Percentiles rank a stretch among this genome's conserved stretches.
phyloP scores from a whole-genome alignment of 2,888 invertebrate genomes.

The Antheraea yamamai region DNA sequence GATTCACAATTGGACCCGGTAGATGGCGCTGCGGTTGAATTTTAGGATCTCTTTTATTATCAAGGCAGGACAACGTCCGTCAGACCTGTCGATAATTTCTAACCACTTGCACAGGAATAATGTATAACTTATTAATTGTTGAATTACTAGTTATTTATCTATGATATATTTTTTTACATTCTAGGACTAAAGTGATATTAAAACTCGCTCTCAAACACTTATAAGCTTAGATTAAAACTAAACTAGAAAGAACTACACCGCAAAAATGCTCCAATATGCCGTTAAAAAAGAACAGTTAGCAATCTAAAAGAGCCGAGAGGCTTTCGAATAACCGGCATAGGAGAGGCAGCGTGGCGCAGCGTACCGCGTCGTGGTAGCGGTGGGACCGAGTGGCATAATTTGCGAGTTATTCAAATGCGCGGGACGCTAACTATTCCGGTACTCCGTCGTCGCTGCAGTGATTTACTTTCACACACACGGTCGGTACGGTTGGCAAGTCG shows the following conservation, averaged over 20 bases:
- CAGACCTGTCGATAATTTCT: no score
- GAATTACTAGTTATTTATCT: no score
- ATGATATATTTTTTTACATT: no score
- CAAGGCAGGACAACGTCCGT: no score
- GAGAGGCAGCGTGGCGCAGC: conserved; percentile 19
- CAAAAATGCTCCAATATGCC: background rate
- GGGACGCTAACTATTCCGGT: conserved; percentile 47
- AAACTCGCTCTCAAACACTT: no score
- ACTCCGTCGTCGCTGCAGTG: conserved; percentile 36
- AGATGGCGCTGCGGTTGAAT: no score
- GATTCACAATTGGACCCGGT: no score
- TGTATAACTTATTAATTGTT: no score
- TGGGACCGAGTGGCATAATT: conserved; percentile 42
- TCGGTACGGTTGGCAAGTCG: background rate
- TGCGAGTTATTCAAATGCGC: conserved; percentile 56
- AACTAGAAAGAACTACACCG: background rate
- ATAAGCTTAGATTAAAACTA: no score
- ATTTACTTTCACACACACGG: conserved; percentile 38
- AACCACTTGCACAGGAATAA: no score
- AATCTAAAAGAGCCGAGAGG: conserved; percentile 34
- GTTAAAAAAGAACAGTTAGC: background rate
- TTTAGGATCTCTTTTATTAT: no score
- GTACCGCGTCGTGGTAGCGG: conserved; percentile 20
- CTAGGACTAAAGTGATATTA: no score
- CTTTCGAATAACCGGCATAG: conserved; percentile 38